Conservation (phyloP, 2,113 vertebrate genomes). For the Strigops habroptila region DNA sequence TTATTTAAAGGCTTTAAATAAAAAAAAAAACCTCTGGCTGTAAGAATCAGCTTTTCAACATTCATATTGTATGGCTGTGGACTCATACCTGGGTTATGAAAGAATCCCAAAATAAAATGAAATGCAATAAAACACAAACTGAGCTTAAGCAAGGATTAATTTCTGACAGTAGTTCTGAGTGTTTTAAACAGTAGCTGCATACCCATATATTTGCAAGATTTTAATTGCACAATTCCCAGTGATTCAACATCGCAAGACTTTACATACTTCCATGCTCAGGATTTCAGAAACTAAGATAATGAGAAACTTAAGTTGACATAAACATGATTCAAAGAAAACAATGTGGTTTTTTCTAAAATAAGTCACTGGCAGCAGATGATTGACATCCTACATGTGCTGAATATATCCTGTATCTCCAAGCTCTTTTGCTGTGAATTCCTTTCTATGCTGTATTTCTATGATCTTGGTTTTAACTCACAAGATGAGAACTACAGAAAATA, state of each 20-base stretch:
- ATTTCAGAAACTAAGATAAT: not conserved
- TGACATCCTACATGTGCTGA: not conserved
- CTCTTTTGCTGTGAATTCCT: not conserved
- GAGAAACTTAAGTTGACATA: not conserved
- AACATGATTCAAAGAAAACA: not conserved
- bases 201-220: not conserved
- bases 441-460: not conserved
- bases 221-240: not conserved
- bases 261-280: not conserved
- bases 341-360: not conserved
- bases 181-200: not conserved
- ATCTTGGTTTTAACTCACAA: not conserved
- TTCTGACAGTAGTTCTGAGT: not conserved
- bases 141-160: not conserved
- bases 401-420: not conserved
- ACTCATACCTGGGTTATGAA: constrained; percentile 20
- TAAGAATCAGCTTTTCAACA: constrained; percentile 4
- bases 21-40: not conserved
- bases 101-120: constrained; percentile 20
- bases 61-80: not conserved
- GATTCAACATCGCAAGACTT: not conserved
- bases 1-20: constrained; percentile 47
- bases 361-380: not conserved
- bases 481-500: not conserved
- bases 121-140: constrained; percentile 20